Conservation (phyloP, 1,140 invertebrate species). For the Goniozus legneri region DNA sequence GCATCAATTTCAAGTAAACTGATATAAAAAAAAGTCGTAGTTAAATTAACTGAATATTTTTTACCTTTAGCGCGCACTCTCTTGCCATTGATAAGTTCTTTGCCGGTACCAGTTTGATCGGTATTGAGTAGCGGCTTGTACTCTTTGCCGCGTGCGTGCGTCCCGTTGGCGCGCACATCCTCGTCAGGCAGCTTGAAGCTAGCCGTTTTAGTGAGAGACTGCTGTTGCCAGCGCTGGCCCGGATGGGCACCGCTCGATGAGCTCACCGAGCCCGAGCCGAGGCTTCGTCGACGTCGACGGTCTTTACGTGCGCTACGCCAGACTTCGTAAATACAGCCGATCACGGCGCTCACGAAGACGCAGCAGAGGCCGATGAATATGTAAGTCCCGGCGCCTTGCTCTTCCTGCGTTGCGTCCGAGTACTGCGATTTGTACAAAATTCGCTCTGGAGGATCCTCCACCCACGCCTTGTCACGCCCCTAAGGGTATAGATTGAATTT, state of each 20-base stretch:
- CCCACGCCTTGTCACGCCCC: conserved; percentile 74
- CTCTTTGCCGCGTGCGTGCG: conserved; percentile 37
- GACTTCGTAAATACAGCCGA: conserved; percentile 63
- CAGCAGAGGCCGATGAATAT: conserved; percentile 69
- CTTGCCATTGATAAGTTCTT: conserved; percentile 43
- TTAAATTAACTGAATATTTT: not conserved
- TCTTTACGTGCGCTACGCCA: conserved; percentile 55
- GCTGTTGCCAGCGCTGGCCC: conserved; percentile 46
- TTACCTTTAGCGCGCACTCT: conserved; percentile 45
- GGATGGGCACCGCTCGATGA: conserved; percentile 24
- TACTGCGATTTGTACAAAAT: conserved; percentile 71
- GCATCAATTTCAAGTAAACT: not conserved
- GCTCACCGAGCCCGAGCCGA: conserved; percentile 25
- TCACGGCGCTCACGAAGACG: conserved; percentile 65
- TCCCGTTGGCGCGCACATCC: conserved; percentile 47
- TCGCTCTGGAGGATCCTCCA: conserved; percentile 72
- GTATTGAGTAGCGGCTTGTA: conserved; percentile 41
- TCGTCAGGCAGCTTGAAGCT: conserved; percentile 40
- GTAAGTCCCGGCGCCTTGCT: conserved; percentile 70
- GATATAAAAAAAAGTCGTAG: not conserved
- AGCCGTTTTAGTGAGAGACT: conserved; percentile 40
- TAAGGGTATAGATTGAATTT: too few relatives aligned
- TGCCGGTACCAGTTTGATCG: too few relatives aligned
- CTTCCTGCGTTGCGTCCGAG: conserved; percentile 67
- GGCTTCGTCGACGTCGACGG: conserved; percentile 52